A percentile compares a stretch with the other conserved stretches of the same genome.
Evolutionary conservation across 2,797 vertebrate genomes (phyloP).

Genomic region (Labroides dimidiatus): DNA sequence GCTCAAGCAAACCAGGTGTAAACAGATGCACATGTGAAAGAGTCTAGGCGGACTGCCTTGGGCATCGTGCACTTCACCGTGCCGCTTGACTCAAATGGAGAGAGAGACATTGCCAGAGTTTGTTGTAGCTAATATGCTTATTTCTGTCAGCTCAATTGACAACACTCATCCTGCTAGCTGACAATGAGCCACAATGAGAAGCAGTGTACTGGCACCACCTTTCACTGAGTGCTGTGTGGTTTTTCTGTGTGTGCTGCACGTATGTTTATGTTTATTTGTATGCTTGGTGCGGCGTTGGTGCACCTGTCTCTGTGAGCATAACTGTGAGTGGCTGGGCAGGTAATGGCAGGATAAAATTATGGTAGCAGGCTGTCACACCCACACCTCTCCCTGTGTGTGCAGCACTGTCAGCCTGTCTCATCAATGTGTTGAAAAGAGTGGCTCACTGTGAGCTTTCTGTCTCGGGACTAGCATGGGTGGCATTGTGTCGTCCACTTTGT

Average conservation of each 20-base stretch:
- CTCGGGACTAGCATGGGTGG: constrained; percentile 63
- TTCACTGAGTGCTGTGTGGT: constrained; percentile 59
- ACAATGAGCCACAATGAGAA: constrained; percentile 76
- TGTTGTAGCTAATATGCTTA: constrained; percentile 75
- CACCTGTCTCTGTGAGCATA: constrained; percentile 68
- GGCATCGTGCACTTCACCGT: constrained; percentile 50
- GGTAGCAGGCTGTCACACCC: constrained; percentile 81
- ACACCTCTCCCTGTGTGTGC: constrained; percentile 70
- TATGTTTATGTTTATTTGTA: constrained; percentile 49
- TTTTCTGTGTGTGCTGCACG: constrained; percentile 30
- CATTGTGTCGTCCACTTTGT: constrained; percentile 81
- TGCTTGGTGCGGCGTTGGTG: constrained; percentile 59
- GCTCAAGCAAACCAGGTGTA: constrained; percentile 58
- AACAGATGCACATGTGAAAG: constrained; percentile 54
- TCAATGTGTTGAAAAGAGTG: constrained; percentile 77
- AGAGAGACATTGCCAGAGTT: constrained; percentile 76
- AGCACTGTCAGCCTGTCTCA: constrained; percentile 79
- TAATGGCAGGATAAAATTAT: constrained; percentile 82
- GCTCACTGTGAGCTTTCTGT: constrained; percentile 72
- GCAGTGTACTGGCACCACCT: constrained; percentile 64
- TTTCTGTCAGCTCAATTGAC: constrained; percentile 79
- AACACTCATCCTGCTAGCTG: constrained; percentile 70
- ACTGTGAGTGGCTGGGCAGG: constrained; percentile 77
- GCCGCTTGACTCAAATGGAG: constrained; percentile 68
- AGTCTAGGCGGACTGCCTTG: constrained; percentile 60